These are phyloP conservation scores for Antrozous pallidus DNA, from an alignment of 2,797 vertebrate genomes.

Conservation along the genomic window DNA sequence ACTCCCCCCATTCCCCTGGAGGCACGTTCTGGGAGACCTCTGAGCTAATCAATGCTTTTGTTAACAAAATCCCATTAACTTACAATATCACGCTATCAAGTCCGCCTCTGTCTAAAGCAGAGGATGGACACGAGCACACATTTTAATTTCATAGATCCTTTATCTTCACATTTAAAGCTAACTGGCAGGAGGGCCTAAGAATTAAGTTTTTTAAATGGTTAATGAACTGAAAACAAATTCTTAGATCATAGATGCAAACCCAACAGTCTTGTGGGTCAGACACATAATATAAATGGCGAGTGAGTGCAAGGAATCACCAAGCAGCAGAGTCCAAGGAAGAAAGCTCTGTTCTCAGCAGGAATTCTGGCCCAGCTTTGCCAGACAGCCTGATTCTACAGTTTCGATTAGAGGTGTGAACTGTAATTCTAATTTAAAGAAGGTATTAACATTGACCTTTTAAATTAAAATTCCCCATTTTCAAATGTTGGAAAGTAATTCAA, in stretches of 20 bases:
- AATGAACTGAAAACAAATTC: slow-evolving; percentile 62
- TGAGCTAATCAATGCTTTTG: slow-evolving; percentile 7
- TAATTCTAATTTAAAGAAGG: background rate
- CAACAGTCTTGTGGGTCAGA: background rate
- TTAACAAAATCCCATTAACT: slow-evolving; percentile 62
- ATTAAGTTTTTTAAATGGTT: slow-evolving; percentile 48
- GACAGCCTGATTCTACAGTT: background rate
- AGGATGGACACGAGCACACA: slow-evolving; percentile 14
- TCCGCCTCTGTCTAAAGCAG: background rate
- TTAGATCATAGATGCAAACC: slow-evolving; percentile 46
- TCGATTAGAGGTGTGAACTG: background rate
- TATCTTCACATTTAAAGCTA: slow-evolving; percentile 51
- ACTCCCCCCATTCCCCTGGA: background rate
- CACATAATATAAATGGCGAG: background rate
- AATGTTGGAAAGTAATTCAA: background rate
- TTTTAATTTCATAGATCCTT: slow-evolving; percentile 42
- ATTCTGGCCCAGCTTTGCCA: background rate
- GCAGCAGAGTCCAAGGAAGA: background rate
- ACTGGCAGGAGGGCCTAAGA: slow-evolving; percentile 36
- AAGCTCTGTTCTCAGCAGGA: rapidly evolving
- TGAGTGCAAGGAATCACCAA: background rate
- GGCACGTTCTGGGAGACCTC: background rate
- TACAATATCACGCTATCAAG: slow-evolving; percentile 11
- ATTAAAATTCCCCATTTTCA: background rate
- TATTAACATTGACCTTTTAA: background rate